A percentile compares a stretch with the other conserved stretches of the same genome.
Evolutionary conservation across 2,888 invertebrate species (phyloP).

Genomic region (Ceramica pisi): DNA sequence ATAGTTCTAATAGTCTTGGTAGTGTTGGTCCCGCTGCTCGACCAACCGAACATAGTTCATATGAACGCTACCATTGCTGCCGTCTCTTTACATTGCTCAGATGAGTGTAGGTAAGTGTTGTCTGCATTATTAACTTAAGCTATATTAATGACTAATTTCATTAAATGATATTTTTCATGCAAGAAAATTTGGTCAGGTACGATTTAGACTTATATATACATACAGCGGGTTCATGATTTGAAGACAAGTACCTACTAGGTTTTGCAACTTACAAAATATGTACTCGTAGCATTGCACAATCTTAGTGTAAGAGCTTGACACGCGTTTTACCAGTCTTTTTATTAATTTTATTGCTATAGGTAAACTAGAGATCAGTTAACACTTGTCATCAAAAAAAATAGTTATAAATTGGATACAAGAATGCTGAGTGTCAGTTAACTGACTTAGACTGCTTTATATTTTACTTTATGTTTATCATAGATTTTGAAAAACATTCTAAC

Average conservation of each 20-base stretch:
- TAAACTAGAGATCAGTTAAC: too few relatives aligned
- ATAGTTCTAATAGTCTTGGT: constrained; percentile 95
- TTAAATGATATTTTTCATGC: too few relatives aligned
- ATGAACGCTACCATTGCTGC: constrained; percentile 75
- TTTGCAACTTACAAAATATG: background rate
- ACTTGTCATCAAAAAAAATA: too few relatives aligned
- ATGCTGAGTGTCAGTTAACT: too few relatives aligned
- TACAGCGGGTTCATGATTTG: background rate
- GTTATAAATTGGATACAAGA: too few relatives aligned
- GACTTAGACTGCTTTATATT: too few relatives aligned
- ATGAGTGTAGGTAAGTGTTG: constrained; percentile 91
- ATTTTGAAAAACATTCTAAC: too few relatives aligned
- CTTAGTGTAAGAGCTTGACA: background rate
- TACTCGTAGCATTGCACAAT: background rate
- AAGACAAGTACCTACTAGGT: background rate
- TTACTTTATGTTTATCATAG: too few relatives aligned
- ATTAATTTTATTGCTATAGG: too few relatives aligned
- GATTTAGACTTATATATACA: background rate
- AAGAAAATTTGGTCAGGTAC: background rate
- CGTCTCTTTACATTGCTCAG: constrained; percentile 89
- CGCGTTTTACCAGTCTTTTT: background rate
- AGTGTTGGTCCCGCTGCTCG: constrained; percentile 94
- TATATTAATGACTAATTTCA: background rate
- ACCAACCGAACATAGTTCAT: constrained; percentile 92
- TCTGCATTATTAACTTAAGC: background rate